Evolutionary conservation across 2,797 vertebrate species (phyloP).

Genomic region (Catostomus latipinnis): DNA sequence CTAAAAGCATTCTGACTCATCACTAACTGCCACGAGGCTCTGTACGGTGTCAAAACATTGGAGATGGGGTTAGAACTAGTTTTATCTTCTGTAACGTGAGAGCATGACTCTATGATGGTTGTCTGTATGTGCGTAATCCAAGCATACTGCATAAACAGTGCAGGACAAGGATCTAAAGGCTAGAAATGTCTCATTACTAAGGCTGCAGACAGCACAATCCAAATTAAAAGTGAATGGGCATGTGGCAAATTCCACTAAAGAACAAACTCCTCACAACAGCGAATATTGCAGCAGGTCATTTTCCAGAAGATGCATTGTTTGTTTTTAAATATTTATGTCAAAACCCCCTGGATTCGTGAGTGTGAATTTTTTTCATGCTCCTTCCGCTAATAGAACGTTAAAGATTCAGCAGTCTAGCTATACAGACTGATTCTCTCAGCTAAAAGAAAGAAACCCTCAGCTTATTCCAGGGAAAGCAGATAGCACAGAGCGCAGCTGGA

Average conservation of each 20-base stretch:
- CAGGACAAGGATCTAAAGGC: slow-evolving; percentile 26
- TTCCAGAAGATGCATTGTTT: slow-evolving; percentile 31
- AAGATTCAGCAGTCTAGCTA: slow-evolving; percentile 69
- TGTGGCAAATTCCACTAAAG: slow-evolving; percentile 40
- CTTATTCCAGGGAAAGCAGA: slow-evolving; percentile 41
- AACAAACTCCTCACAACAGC: slow-evolving; percentile 57
- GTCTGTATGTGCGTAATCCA: neutral
- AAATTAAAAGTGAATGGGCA: slow-evolving; percentile 48
- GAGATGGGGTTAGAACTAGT: neutral
- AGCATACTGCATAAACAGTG: slow-evolving; percentile 13
- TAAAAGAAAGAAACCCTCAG: slow-evolving; percentile 21
- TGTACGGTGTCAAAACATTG: slow-evolving; percentile 8
- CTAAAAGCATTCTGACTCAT: slow-evolving; percentile 39
- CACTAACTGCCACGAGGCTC: slow-evolving; percentile 8
- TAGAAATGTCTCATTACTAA: neutral
- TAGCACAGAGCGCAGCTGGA: neutral
- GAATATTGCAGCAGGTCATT: slow-evolving; percentile 43
- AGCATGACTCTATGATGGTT: neutral
- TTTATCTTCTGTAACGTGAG: neutral
- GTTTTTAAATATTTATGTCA: slow-evolving; percentile 75
- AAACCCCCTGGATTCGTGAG: slow-evolving; percentile 72
- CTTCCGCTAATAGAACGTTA: slow-evolving; percentile 74
- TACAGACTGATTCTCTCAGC: slow-evolving; percentile 18
- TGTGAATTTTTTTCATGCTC: slow-evolving; percentile 54
- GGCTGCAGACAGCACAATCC: neutral